Evolutionary conservation across 2,888 invertebrate genomes (phyloP).

Genomic region (Laspeyria flexula): DNA sequence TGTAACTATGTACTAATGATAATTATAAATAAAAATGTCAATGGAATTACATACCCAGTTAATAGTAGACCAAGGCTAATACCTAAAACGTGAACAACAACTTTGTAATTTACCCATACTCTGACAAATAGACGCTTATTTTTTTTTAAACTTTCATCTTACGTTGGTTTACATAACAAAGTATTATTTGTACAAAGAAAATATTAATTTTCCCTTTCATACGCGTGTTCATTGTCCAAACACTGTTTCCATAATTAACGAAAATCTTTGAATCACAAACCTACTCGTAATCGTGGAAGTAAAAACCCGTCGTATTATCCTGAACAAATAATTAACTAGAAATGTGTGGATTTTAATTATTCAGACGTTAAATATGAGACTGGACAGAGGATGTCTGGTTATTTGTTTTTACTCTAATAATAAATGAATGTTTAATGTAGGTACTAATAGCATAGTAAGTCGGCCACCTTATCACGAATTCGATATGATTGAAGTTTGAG

Average conservation of each 20-base stretch:
- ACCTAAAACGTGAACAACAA: too few species aligned
- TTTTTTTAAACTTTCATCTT: too few species aligned
- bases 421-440: neutral
- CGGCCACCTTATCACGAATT: too few species aligned
- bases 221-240: neutral
- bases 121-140: too few species aligned
- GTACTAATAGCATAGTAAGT: too few species aligned
- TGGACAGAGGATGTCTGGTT: constrained; percentile 3
- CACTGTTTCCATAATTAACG: constrained; percentile 10
- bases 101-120: too few species aligned
- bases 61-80: too few species aligned
- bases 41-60: too few species aligned
- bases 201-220: neutral
- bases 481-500: too few species aligned
- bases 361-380: constrained; percentile 28
- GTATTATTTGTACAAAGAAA: neutral
- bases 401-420: neutral
- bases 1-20: too few species aligned
- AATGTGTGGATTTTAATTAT: constrained; percentile 19
- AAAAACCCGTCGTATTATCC: constrained; percentile 16
- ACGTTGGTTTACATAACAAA: too few species aligned
- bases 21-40: too few species aligned
- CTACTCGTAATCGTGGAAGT: constrained; percentile 7
- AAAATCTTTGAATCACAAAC: constrained; percentile 14
- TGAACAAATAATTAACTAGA: constrained; percentile 34